Percentiles rank a stretch among this genome's conserved stretches.
These are phyloP conservation scores for Torymus aiolomorphi DNA, from an alignment of 2,888 invertebrate species.

Conservation along the genomic window DNA sequence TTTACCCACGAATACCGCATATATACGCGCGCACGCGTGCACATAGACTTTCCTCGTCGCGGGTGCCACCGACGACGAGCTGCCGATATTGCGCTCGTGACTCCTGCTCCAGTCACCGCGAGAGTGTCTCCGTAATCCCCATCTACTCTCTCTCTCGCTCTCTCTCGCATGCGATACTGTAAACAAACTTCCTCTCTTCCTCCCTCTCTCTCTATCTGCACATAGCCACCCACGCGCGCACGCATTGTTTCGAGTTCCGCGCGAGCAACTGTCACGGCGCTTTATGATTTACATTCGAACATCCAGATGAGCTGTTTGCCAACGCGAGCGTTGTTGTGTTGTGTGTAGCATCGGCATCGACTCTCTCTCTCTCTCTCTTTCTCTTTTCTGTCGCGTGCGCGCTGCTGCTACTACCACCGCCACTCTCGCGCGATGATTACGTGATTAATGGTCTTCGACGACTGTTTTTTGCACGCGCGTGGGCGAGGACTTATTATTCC, in stretches of 20 bases:
- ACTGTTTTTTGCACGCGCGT: background rate
- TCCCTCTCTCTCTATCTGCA: slow-evolving; percentile 36
- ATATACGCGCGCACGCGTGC: background rate
- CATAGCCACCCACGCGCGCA: slow-evolving; percentile 11
- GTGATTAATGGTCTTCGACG: slow-evolving; percentile 35
- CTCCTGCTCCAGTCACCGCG: background rate
- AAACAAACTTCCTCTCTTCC: background rate
- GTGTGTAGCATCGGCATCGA: background rate
- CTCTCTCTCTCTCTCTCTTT: too few relatives aligned
- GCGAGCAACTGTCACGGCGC: slow-evolving; percentile 16
- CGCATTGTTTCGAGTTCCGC: slow-evolving; percentile 44
- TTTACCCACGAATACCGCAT: background rate
- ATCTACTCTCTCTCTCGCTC: too few relatives aligned
- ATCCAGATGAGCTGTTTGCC: slow-evolving; percentile 28
- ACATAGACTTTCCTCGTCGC: background rate
- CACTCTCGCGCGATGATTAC: slow-evolving; percentile 16
- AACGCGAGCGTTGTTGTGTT: background rate
- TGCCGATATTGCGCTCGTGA: slow-evolving; percentile 29
- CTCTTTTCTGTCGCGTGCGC: background rate
- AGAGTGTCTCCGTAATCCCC: slow-evolving; percentile 26
- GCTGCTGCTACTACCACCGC: background rate
- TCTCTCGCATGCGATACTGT: background rate
- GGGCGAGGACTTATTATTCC: background rate
- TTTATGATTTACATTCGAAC: slow-evolving; percentile 42
- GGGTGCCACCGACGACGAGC: slow-evolving; percentile 8